These are phyloP conservation scores for Cinara cedri DNA, from an alignment of 2,888 invertebrate genomes.

Conservation along the genomic window DNA sequence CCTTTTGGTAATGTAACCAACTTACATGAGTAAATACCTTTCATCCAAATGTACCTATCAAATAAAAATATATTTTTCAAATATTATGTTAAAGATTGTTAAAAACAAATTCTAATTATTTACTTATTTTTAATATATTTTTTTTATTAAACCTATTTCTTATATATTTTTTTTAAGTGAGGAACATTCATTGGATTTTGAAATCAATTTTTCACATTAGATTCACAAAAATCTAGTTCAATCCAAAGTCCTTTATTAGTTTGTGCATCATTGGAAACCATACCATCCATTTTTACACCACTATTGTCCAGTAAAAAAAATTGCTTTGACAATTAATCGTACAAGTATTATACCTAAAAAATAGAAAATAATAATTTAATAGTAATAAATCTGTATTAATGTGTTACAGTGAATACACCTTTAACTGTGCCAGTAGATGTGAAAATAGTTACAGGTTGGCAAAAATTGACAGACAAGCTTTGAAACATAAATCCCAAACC, in stretches of 20 bases:
- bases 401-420: conserved; percentile 4
- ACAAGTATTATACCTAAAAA: conserved; percentile 6
- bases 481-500: conserved; percentile 9
- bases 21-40: background rate
- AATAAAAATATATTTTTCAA: background rate
- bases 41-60: background rate
- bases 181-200: conserved; percentile 23
- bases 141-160: conserved; percentile 15
- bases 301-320: conserved; percentile 16
- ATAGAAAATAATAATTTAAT: background rate
- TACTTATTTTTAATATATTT: conserved; percentile 8
- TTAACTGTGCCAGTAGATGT: conserved; percentile 2
- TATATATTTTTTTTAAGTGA: conserved; percentile 34
- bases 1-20: background rate
- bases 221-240: background rate
- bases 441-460: conserved; percentile 3
- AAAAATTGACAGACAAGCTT: background rate
- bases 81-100: no score
- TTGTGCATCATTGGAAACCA: conserved; percentile 16
- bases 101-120: conserved; percentile 5
- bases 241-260: conserved; percentile 17
- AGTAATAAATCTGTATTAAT: background rate
- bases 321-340: conserved; percentile 20
- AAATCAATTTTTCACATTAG: background rate
- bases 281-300: conserved; percentile 16